Evolutionary conservation across 2,797 vertebrate genomes (phyloP), one percentile per base, ranked within the genome.

Genomic region (Arrhamphus sclerolepis): DNA sequence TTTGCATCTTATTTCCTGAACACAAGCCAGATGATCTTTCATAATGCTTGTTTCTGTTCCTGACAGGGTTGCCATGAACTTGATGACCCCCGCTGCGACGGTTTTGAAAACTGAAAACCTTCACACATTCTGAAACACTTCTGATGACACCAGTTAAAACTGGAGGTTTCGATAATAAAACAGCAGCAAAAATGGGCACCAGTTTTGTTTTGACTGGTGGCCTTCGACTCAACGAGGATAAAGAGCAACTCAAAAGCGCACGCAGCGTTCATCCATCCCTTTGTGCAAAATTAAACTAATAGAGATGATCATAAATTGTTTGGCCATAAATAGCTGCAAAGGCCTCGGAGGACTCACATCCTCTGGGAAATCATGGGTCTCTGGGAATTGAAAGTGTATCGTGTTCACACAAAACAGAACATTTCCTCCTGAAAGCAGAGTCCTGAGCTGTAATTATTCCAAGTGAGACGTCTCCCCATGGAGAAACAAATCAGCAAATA

Each of bases 381-480:
- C 19, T 62, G 70, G 73, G 72, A 74, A 70, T 20, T 55, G 34
- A 61, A 70, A 80, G 57, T 63, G 52, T 69, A 77, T 48, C 72
- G 3, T 51, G 68, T 67, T 54, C 57, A 46, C 62, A 38, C 19
- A 46, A 60, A 62, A 56, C 58, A 44, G 46, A 69, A 60, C 66
- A 52, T 70, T 63, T 71, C 42, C 62, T 75, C 44, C 58, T 50
- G 51, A 44, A 41, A 72, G 52, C 21, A n/a, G n/a, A 7, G 5
- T 28, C 34, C 52, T 63, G 31, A 56, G 16, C 62, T 24, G 26
- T 14, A 43, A 44, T 51, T 41, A 34, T 51, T 66, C 7, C n/a
- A 28, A 29, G 13, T 17, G n/a, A 17, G 16, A 49, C 43, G 16
- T 18, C 31, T 62, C 18, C 13, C 16, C 0, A 0, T 20, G 19